phyloP scores from a whole-genome alignment of 2,888 invertebrate species.

The Bimastos eiseni region DNA sequence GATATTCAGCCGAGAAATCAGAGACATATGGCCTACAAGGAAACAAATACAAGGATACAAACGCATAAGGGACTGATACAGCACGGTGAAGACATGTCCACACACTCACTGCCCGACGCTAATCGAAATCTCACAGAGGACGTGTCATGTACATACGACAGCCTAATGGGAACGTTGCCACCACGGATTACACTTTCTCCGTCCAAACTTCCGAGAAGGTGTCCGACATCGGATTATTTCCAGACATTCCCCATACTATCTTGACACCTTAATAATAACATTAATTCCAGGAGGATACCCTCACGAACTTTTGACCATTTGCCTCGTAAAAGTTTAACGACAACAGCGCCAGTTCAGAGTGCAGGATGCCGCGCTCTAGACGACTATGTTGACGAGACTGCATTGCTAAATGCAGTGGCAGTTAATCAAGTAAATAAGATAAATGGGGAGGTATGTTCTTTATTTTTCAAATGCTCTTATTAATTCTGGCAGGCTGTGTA shows the following conservation, averaged over 20 bases:
- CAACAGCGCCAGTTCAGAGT: background rate
- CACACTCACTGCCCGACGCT: background rate
- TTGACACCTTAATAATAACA: background rate
- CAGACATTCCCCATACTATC: background rate
- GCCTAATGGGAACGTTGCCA: background rate
- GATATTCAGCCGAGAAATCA: too few species aligned
- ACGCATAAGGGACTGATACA: background rate
- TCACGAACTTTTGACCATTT: background rate
- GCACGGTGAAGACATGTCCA: background rate
- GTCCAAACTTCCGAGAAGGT: background rate
- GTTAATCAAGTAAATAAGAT: background rate
- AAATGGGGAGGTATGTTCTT: background rate
- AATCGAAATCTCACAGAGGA: background rate
- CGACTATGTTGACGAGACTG: background rate
- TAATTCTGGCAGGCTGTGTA: background rate
- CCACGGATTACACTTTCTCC: too few species aligned
- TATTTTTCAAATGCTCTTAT: background rate
- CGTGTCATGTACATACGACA: background rate
- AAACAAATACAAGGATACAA: background rate
- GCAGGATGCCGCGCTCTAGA: background rate
- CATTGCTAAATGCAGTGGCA: background rate
- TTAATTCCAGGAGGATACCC: background rate
- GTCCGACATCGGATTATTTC: background rate
- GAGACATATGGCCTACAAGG: background rate
- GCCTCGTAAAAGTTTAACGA: background rate